phyloP scores from a whole-genome alignment of 2,113 vertebrate species.

The Tragelaphus imberbis region DNA sequence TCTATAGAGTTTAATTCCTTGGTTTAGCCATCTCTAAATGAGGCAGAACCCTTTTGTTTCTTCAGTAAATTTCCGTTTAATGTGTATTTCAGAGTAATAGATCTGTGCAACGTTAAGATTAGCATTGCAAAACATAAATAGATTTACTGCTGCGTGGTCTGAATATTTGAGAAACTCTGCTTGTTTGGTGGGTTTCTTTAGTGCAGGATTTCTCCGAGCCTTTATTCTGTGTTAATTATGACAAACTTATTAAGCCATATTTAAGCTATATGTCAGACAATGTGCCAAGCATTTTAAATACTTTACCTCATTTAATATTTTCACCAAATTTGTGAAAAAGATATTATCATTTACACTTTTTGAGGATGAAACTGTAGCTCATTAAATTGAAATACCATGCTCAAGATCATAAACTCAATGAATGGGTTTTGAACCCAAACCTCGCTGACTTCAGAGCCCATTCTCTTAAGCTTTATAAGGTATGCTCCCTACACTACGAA shows the following conservation, averaged over 20 bases:
- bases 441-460: background rate
- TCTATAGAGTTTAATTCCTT: background rate
- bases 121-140: background rate
- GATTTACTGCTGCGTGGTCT: background rate
- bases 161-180: background rate
- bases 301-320: background rate
- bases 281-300: background rate
- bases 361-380: background rate
- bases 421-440: background rate
- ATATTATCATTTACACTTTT: background rate
- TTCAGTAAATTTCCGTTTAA: background rate
- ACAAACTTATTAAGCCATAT: background rate
- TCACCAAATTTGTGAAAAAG: background rate
- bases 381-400: background rate
- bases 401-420: background rate
- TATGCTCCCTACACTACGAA: background rate
- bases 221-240: background rate
- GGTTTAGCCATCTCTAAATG: background rate
- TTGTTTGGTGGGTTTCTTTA: background rate
- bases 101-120: background rate
- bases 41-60: background rate
- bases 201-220: background rate
- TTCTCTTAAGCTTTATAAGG: background rate
- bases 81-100: background rate
- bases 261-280: background rate